Conservation (phyloP, 2,113 vertebrate species). For the Elachura formosa region DNA sequence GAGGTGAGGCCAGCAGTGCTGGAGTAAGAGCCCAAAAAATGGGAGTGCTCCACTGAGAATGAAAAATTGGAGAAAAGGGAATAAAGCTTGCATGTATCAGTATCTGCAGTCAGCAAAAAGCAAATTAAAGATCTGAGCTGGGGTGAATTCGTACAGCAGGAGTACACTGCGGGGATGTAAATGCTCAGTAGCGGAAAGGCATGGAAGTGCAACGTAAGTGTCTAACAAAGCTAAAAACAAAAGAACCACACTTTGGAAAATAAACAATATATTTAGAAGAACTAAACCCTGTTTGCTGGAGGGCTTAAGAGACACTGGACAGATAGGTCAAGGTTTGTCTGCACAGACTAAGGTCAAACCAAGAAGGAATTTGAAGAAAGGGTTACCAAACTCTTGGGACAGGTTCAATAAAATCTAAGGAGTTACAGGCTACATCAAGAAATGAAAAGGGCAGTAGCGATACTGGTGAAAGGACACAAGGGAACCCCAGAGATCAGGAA, state of each 20-base stretch:
- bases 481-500: background rate
- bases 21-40: background rate
- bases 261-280: background rate
- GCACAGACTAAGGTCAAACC: background rate
- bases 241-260: background rate
- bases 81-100: accelerated
- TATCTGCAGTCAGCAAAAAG: background rate
- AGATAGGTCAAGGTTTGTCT: background rate
- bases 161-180: background rate
- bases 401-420: background rate
- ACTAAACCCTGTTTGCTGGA: background rate
- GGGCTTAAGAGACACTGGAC: background rate
- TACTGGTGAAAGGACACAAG: background rate
- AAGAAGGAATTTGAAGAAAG: background rate
- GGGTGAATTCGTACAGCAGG: background rate
- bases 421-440: background rate
- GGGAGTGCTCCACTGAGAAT: background rate
- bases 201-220: background rate
- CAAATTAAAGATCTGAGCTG: background rate
- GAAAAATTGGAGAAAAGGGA: background rate
- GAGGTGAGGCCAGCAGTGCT: background rate
- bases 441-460: background rate
- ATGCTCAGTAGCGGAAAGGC: background rate
- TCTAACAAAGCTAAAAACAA: background rate
- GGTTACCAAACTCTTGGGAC: background rate